Evolutionary conservation across 1,140 invertebrate species (phyloP).

Genomic region (Papilio glaucus): DNA sequence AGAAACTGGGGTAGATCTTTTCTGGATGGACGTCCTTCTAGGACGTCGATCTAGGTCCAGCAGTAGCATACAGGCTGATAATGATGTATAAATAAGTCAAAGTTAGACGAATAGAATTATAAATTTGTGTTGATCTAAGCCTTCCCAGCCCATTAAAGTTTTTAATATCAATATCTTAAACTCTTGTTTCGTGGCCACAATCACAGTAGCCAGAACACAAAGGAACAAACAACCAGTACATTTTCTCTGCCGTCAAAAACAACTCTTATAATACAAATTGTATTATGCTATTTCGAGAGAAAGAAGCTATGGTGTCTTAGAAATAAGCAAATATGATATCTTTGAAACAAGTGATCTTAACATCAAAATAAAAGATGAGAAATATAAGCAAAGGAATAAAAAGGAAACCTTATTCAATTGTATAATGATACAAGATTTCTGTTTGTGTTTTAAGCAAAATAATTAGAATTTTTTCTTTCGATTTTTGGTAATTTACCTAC

Average conservation of each 20-base stretch:
- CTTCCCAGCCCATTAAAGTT: too few species aligned
- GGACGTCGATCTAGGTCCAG: too few species aligned
- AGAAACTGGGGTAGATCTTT: too few species aligned
- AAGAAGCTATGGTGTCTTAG: conserved; percentile 49
- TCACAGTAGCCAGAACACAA: conserved; percentile 52
- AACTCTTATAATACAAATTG: conserved; percentile 72
- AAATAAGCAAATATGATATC: conserved; percentile 44
- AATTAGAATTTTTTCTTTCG: too few species aligned
- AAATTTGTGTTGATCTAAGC: too few species aligned
- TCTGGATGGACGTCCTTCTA: too few species aligned
- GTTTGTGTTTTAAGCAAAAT: too few species aligned
- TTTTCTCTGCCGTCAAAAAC: conserved; percentile 68
- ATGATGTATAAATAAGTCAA: too few species aligned
- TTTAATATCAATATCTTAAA: not conserved
- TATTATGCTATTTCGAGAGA: conserved; percentile 61
- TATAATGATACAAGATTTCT: not conserved
- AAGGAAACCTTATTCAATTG: not conserved
- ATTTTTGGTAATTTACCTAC: too few species aligned
- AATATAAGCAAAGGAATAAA: not conserved
- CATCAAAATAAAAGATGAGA: conserved; percentile 26
- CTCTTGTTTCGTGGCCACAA: conserved; percentile 45
- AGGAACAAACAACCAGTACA: conserved; percentile 67
- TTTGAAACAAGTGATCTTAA: conserved; percentile 35
- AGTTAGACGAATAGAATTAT: too few species aligned
- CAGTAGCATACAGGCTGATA: too few species aligned